phyloP scores from a whole-genome alignment of 2,797 vertebrate genomes.

The Phyllotis vaccarum region DNA sequence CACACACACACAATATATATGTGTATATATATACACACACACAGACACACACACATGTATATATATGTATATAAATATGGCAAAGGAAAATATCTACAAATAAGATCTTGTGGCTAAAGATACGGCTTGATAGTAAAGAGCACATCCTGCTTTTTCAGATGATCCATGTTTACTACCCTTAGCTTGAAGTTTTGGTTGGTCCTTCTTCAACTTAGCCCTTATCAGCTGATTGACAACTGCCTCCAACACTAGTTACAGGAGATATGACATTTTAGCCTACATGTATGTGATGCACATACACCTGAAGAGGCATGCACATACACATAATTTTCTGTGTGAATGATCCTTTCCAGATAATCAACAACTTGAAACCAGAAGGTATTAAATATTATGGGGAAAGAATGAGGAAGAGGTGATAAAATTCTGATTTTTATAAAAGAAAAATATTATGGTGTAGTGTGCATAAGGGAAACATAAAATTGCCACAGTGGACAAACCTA shows the following conservation, averaged over 20 bases:
- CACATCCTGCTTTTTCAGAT: no score
- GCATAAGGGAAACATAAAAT: not conserved
- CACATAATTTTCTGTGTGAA: not conserved
- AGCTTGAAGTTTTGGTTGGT: no score
- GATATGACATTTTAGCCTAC: not conserved
- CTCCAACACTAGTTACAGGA: not conserved
- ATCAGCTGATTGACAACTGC: no score
- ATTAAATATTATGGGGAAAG: not conserved
- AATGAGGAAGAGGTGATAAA: not conserved
- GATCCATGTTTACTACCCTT: no score
- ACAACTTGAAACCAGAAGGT: not conserved
- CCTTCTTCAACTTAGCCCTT: no score
- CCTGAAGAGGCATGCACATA: not conserved
- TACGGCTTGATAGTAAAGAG: no score
- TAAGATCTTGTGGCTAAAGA: no score
- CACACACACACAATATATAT: no score
- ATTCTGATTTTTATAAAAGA: not conserved
- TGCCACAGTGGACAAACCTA: not conserved
- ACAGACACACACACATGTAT: no score
- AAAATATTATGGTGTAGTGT: not conserved
- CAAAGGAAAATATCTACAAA: no score
- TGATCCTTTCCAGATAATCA: not conserved
- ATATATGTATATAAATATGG: no score
- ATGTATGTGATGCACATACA: not conserved
- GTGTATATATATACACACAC: no score